Conservation (phyloP, 2,888 invertebrate genomes). For the Alentia gelatinosa region DNA sequence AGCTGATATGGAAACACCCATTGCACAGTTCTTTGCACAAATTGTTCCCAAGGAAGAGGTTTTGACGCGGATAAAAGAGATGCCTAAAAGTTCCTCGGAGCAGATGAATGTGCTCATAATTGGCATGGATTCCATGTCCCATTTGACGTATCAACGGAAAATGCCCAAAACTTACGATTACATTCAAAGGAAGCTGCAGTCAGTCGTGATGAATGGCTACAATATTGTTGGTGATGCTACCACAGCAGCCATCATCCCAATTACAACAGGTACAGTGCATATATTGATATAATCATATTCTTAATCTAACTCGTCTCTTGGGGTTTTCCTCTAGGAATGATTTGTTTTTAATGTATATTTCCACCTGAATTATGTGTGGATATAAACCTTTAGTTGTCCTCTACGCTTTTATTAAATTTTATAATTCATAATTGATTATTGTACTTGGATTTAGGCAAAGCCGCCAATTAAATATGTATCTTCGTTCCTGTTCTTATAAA, state of each 20-base stretch:
- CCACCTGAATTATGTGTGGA: no score
- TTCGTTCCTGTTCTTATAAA: no score
- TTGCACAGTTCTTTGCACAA: slow-evolving; percentile 75
- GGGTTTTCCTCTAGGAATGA: no score
- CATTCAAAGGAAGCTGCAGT: slow-evolving; percentile 68
- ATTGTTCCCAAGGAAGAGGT: slow-evolving; percentile 71
- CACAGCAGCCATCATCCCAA: slow-evolving; percentile 74
- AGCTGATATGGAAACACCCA: slow-evolving; percentile 72
- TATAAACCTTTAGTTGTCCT: no score
- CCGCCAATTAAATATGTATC: no score
- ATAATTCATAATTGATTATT: no score
- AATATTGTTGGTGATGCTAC: slow-evolving; percentile 78
- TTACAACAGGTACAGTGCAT: slow-evolving; percentile 77
- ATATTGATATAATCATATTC: no score
- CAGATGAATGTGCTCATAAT: slow-evolving; percentile 74
- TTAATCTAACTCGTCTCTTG: no score
- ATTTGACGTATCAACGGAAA: slow-evolving; percentile 72
- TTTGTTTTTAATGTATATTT: no score
- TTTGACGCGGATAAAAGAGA: slow-evolving; percentile 66
- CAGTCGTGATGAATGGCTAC: slow-evolving; percentile 74
- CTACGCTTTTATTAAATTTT: no score
- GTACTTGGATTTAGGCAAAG: no score
- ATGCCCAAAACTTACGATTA: slow-evolving; percentile 72
- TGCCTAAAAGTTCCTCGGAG: background rate
- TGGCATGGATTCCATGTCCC: slow-evolving; percentile 76